A percentile compares a stretch with the other conserved stretches of the same genome.
Evolutionary conservation across 2,888 invertebrate genomes (phyloP).

Genomic region (Habrosyne pyritoides): DNA sequence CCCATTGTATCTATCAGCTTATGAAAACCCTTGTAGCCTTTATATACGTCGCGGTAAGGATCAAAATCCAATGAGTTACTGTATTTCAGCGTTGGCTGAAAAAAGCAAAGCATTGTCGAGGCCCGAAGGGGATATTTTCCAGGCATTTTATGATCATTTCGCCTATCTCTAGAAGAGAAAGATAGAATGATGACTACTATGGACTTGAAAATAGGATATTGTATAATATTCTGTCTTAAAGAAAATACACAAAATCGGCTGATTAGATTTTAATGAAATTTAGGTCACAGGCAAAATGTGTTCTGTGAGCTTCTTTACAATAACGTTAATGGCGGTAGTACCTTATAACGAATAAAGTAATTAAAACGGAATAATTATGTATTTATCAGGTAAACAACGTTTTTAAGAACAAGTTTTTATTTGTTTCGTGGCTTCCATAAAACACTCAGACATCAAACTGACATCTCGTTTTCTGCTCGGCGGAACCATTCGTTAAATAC

Average conservation of each 20-base stretch:
- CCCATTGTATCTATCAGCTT: background rate
- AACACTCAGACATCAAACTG: too few species aligned
- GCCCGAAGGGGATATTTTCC: constrained; percentile 46
- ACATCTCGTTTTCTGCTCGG: too few species aligned
- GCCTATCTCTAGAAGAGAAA: constrained; percentile 37
- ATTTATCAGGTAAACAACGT: too few species aligned
- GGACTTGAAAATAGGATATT: constrained; percentile 1
- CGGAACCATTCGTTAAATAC: too few species aligned
- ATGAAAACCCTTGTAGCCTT: background rate
- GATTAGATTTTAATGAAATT: too few species aligned
- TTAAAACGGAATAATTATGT: too few species aligned
- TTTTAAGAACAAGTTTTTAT: too few species aligned
- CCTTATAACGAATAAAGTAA: too few species aligned
- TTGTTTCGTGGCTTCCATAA: too few species aligned
- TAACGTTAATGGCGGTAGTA: too few species aligned
- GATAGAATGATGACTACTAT: constrained; percentile 11
- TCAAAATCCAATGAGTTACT: background rate
- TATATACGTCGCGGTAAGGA: background rate
- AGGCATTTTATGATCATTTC: constrained; percentile 51
- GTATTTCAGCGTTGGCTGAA: background rate
- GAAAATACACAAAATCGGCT: background rate
- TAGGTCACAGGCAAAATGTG: too few species aligned
- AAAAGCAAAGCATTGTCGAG: constrained; percentile 16
- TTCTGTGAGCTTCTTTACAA: too few species aligned
- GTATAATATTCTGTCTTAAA: constrained; percentile 4